A percentile compares a stretch with the other conserved stretches of the same genome.
These are phyloP conservation scores for Yponomeuta cagnagella DNA, from an alignment of 2,888 invertebrate species.

Conservation along the genomic window DNA sequence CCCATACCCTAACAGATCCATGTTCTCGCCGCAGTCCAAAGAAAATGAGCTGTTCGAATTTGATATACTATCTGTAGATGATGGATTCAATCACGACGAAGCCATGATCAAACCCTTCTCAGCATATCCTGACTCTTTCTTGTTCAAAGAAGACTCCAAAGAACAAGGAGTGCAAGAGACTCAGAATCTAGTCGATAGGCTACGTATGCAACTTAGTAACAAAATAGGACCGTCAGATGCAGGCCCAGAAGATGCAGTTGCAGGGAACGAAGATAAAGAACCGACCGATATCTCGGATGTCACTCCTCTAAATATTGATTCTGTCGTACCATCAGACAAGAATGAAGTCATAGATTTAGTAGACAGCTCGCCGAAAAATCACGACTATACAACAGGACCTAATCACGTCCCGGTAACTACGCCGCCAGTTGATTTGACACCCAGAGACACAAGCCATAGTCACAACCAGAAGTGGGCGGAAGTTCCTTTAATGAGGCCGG, in stretches of 20 bases:
- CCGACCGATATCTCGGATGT: conserved; percentile 28
- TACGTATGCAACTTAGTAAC: conserved; percentile 81
- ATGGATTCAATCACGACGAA: conserved; percentile 48
- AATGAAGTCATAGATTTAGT: conserved; percentile 1
- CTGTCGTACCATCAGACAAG: neutral
- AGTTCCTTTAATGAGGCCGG: conserved; percentile 35
- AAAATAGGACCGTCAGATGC: conserved; percentile 77
- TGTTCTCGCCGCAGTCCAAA: conserved; percentile 81
- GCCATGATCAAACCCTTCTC: conserved; percentile 78
- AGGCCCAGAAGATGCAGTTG: conserved; percentile 11
- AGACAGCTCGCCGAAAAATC: conserved; percentile 5
- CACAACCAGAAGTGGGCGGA: conserved; percentile 41
- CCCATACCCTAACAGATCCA: conserved; percentile 74
- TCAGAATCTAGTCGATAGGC: conserved; percentile 87
- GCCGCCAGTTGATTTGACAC: conserved; percentile 1
- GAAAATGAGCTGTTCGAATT: conserved; percentile 79
- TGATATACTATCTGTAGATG: conserved; percentile 78
- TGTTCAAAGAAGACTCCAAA: conserved; percentile 86
- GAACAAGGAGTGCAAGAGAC: conserved; percentile 89
- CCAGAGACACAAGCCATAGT: neutral
- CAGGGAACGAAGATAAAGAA: conserved; percentile 22
- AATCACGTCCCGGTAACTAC: conserved; percentile 15
- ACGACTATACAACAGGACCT: neutral
- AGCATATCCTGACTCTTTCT: conserved; percentile 77
- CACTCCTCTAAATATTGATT: conserved; percentile 24